Evolutionary conservation across 2,888 invertebrate genomes (phyloP), one percentile per base, ranked within the genome.

Genomic region (Nudaria mundana): DNA sequence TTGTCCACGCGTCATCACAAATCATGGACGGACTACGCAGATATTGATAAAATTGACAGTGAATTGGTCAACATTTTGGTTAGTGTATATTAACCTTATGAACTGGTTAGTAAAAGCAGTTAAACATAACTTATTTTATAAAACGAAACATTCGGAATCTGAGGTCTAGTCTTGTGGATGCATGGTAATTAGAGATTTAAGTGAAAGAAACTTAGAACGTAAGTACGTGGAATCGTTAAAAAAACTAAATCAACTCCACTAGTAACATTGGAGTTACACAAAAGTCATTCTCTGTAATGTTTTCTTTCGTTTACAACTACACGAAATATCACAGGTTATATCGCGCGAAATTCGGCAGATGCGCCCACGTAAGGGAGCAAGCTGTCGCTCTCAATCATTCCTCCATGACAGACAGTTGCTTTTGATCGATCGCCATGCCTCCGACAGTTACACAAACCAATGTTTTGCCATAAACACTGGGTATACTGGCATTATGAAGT

Each of bases 351-450:
- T 71, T 67, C 48, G 68, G 64, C 63, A 64, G 64, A 60, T 67
- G 67, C 59, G 45, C 37, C 39, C 32, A 59, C 52, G 42, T 47
- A 51, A 45, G 51, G 42, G 42, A 58, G 54, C 44, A 44, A 11
- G 40, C 50, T 44, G 52, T 52, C 56, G 51, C 62, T 49, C 56
- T 71, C 69, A 61, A 73, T 75, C 72, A 72, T 63, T 60, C 46
- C 44, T 26, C 52, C 35, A 40, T 60, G 64, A 60, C 64, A 66
- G 61, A 48, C 54, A 36, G 43, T 41, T 34, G 44, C 61, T 62
- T 66, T 63, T 77, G 80, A 80, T 81, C 70, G 80, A 79, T 78
- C 52, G 62, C 50, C 47, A 40, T 56, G 51, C 40, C 42, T 48
- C 39, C 54, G 46, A 48, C 51, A 51, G 36, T 40, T 46, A 57